Percentiles rank a stretch among this genome's conserved stretches.
phyloP scores from a whole-genome alignment of 2,113 vertebrate genomes.

The Spea multiplicata region DNA sequence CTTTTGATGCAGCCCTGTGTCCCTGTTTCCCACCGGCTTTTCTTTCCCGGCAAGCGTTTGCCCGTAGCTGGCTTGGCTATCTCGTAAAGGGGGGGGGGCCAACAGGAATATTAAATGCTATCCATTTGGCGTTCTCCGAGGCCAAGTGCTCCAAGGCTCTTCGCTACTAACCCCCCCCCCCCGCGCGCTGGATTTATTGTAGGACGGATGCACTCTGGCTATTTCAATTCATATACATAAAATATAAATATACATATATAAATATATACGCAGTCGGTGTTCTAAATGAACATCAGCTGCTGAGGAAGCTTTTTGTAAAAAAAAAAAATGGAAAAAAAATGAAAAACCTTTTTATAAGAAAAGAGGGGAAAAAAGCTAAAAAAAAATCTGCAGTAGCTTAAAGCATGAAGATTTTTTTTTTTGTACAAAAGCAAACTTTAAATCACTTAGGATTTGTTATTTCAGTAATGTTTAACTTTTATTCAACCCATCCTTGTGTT shows the following conservation, averaged over 20 bases:
- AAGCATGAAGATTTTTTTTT: conserved; percentile 41
- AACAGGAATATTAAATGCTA: too few species aligned
- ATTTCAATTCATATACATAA: conserved; percentile 33
- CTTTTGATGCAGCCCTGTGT: not conserved
- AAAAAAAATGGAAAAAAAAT: conserved; percentile 13
- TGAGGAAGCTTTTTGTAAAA: conserved; percentile 33
- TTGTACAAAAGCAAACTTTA: conserved; percentile 40
- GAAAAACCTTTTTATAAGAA: conserved; percentile 27
- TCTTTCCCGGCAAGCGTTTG: not conserved
- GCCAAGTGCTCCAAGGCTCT: too few species aligned
- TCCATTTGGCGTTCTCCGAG: too few species aligned
- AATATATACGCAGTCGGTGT: conserved; percentile 31
- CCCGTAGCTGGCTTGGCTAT: not conserved
- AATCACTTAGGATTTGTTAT: conserved; percentile 36
- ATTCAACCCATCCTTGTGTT: conserved; percentile 26
- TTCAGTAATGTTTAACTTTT: conserved; percentile 40
- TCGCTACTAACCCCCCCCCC: too few species aligned
- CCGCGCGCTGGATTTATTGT: not conserved
- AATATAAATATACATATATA: conserved; percentile 41
- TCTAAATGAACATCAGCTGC: conserved; percentile 13
- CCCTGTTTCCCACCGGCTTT: not conserved
- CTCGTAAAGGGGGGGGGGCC: not conserved
- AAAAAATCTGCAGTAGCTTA: conserved; percentile 42
- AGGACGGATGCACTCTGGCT: conserved; percentile 1
- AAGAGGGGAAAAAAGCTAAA: conserved; percentile 1